Evolutionary conservation across 2,113 vertebrate genomes (phyloP).

Genomic region (Ploceus nigricollis): DNA sequence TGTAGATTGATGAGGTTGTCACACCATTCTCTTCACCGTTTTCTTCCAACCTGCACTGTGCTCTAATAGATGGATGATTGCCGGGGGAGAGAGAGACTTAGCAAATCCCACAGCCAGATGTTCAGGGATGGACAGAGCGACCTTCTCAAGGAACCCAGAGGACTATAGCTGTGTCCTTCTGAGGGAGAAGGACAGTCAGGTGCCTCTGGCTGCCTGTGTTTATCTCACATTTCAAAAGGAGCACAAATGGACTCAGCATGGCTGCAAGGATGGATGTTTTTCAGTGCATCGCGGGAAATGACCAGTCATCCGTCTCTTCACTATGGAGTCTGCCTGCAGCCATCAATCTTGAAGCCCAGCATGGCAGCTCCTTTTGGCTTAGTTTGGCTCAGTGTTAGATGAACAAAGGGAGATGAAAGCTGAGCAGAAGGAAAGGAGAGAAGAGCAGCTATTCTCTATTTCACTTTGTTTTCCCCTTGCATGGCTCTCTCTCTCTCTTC

Average conservation of each 20-base stretch:
- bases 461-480: not conserved
- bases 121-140: slow-evolving; percentile 66
- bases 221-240: slow-evolving; percentile 67
- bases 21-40: slow-evolving; percentile 54
- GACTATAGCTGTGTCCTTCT: slow-evolving; percentile 65
- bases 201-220: slow-evolving; percentile 67
- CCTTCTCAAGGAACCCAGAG: slow-evolving; percentile 55
- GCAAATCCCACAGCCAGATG: slow-evolving; percentile 72
- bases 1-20: slow-evolving; percentile 79
- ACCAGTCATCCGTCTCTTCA: slow-evolving; percentile 79
- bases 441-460: slow-evolving; percentile 20
- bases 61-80: slow-evolving; percentile 67
- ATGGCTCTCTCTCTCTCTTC: not conserved
- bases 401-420: slow-evolving; percentile 56
- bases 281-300: slow-evolving; percentile 76
- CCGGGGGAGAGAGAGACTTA: slow-evolving; percentile 31
- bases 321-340: slow-evolving; percentile 74
- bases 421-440: not conserved
- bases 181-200: slow-evolving; percentile 45
- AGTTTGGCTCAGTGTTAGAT: slow-evolving; percentile 53
- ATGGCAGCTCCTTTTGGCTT: slow-evolving; percentile 58
- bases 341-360: slow-evolving; percentile 75
- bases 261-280: slow-evolving; percentile 76
- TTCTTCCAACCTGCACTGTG: slow-evolving; percentile 44
- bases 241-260: slow-evolving; percentile 64